Evolutionary conservation across 2,113 vertebrate genomes (phyloP), one percentile per base, ranked within the genome.

Genomic region (Brienomyrus brachyistius): DNA sequence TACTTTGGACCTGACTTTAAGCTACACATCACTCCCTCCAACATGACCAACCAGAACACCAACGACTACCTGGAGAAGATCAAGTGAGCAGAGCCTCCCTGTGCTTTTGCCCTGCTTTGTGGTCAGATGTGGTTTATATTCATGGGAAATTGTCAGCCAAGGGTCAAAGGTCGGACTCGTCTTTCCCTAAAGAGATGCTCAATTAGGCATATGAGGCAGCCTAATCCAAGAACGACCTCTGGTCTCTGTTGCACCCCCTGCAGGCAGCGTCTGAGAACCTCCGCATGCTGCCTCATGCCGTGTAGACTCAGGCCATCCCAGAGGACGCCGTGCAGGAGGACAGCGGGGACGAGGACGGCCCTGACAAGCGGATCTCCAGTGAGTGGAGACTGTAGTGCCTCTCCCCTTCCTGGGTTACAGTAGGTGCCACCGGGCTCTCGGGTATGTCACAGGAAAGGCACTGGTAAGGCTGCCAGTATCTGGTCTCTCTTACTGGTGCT

Each of bases 1-100:
- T 99, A 99, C 94, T 99, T 99, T 0, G 98, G 98, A 43, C 98
- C 98, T 0, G 98, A 99, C 93, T 99, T 99, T 92, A 99, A 99
- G 92, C 97, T 99, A 70, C 98, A 99, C 95, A 99, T 99, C 95
- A 99, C 98, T 91, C 98, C 98, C 31, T 99, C 98, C 54, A 99
- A 99, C 92, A 99, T 99, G 98, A 99, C 98, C 91, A 99, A 99
- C 95, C 98, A 99, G 95, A 99, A 99, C 92, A 99, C 98, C 83
- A 98, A 97, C 0, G 98, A 99, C n/a, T 99, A 99, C 92, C 95
- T 99, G 59, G 98, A 99, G 93, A 99, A 99, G 94, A 99, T 99
- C 94, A 99, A 99, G 97, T 98, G 91, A 96, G 97, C 95, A 31
- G n/a, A 74, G 66, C 66, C n/a, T 74, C 66, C 7, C 54, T 59